These are phyloP conservation scores for Bos javanicus DNA, from an alignment of 2,113 vertebrate genomes.

Conservation along the genomic window DNA sequence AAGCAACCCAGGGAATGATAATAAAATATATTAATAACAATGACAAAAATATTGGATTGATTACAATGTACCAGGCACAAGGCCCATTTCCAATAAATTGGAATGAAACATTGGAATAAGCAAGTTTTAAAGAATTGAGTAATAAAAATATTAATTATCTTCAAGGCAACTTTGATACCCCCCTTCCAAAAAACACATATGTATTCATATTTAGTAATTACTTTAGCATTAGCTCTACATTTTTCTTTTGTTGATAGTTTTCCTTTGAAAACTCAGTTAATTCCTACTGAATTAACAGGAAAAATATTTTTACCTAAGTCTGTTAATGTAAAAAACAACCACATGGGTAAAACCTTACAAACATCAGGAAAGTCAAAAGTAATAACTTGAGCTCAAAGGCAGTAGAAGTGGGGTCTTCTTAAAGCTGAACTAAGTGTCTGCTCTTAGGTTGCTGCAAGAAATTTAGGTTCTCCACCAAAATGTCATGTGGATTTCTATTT, in stretches of 20 bases:
- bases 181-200: background rate
- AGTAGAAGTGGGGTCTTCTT: background rate
- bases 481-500: background rate
- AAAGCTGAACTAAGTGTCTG: background rate
- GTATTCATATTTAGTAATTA: background rate
- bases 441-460: background rate
- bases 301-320: background rate
- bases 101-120: background rate
- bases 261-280: background rate
- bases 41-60: background rate
- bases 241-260: background rate
- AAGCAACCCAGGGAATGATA: background rate
- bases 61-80: background rate
- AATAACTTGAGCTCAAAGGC: background rate
- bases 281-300: background rate
- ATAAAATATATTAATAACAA: background rate
- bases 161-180: background rate
- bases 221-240: background rate
- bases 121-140: background rate
- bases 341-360: background rate
- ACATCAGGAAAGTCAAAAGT: background rate
- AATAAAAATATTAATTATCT: background rate
- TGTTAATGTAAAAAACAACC: background rate
- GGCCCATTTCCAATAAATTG: background rate
- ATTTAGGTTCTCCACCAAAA: background rate